Percentiles rank a stretch among this genome's conserved stretches.
Evolutionary conservation across 2,888 invertebrate species (phyloP).

Genomic region (Monochamus alternatus): DNA sequence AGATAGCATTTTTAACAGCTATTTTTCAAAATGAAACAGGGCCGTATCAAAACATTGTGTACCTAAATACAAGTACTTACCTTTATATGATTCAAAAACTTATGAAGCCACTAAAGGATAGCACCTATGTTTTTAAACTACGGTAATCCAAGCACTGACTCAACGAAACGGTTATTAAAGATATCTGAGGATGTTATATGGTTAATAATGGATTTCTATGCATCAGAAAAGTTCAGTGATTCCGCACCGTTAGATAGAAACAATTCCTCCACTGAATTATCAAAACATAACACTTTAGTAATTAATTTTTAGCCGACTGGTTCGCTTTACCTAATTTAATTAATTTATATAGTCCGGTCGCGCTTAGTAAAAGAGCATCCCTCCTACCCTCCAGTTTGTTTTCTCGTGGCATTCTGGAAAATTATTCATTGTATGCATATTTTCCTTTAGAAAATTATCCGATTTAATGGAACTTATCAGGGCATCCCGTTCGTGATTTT

Average conservation of each 20-base stretch:
- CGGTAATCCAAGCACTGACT: neutral
- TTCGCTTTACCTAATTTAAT: conserved; percentile 8
- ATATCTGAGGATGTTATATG: conserved; percentile 34
- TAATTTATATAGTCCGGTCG: conserved; percentile 17
- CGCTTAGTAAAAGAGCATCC: neutral
- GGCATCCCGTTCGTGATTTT: conserved; percentile 10
- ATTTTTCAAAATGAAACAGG: too few relatives aligned
- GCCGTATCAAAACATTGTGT: too few relatives aligned
- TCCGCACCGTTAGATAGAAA: conserved; percentile 58
- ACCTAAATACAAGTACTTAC: too few relatives aligned
- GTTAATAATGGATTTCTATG: conserved; percentile 58
- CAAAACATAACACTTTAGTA: conserved; percentile 20
- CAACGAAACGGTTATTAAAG: conserved; percentile 21
- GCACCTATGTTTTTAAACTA: too few relatives aligned
- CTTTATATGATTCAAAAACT: too few relatives aligned
- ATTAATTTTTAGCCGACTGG: conserved; percentile 27
- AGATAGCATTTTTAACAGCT: too few relatives aligned
- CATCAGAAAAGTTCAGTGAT: conserved; percentile 59
- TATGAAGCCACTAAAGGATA: too few relatives aligned
- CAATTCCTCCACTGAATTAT: conserved; percentile 18
- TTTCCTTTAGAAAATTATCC: conserved; percentile 27
- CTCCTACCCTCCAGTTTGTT: neutral
- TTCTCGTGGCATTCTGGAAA: neutral
- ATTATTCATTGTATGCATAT: conserved; percentile 18
- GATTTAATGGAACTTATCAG: neutral